Evolutionary conservation across 2,888 invertebrate genomes (phyloP).

Genomic region (Anthrax anthrax): DNA sequence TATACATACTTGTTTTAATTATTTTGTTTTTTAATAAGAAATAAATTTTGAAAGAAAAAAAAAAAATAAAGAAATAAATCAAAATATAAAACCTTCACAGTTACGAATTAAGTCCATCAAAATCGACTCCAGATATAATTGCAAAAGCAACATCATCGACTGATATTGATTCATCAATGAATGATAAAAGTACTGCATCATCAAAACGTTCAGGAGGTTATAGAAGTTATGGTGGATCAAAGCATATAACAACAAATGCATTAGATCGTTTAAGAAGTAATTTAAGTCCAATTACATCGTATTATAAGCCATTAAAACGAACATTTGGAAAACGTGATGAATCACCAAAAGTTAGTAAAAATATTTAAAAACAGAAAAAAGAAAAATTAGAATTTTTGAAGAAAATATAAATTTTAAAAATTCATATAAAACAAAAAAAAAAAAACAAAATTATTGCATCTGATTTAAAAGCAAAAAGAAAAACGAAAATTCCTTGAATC

Average conservation of each 20-base stretch:
- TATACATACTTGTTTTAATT: no score
- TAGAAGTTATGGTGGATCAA: conserved; percentile 21
- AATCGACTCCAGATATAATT: conserved; percentile 13
- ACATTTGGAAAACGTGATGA: conserved; percentile 24
- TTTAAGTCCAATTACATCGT: conserved; percentile 30
- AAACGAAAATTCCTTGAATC: background rate
- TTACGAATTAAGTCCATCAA: conserved; percentile 16
- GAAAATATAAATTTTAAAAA: no score
- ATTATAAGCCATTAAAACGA: conserved; percentile 33
- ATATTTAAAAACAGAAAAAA: background rate
- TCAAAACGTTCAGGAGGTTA: conserved; percentile 20
- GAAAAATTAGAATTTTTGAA: no score
- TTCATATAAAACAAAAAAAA: no score
- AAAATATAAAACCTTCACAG: conserved; percentile 8
- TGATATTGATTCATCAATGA: conserved; percentile 9
- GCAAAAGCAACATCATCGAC: conserved; percentile 1
- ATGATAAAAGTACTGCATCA: conserved; percentile 13
- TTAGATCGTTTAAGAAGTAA: conserved; percentile 32
- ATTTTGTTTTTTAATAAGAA: no score
- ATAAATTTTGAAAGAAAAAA: no score
- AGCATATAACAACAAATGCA: conserved; percentile 26
- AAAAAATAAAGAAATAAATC: no score
- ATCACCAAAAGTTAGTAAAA: conserved; percentile 30
- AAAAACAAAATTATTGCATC: no score
- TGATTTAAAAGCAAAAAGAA: background rate